Conservation (phyloP, 1,140 invertebrate genomes). For the Catajapyx aquilonaris region DNA sequence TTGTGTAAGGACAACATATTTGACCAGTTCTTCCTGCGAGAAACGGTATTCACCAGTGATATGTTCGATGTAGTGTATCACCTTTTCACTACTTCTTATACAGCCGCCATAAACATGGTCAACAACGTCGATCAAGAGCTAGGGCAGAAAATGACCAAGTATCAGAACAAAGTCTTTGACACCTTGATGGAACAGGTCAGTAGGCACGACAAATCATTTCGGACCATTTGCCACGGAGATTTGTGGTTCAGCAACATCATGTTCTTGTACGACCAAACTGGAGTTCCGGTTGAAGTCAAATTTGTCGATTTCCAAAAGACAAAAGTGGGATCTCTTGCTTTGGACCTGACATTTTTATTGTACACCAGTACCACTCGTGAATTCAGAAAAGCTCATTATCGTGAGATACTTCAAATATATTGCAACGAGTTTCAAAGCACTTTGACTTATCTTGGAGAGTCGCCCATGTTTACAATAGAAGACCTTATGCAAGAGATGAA, state of each 20-base stretch:
- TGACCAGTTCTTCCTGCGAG: too few species aligned
- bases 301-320: slow-evolving; percentile 12
- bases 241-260: slow-evolving; percentile 11
- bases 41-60: too few species aligned
- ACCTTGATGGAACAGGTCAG: not conserved
- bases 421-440: slow-evolving; percentile 10
- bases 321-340: slow-evolving; percentile 7
- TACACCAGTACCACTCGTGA: slow-evolving; percentile 9
- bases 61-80: too few species aligned
- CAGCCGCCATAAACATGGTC: too few species aligned
- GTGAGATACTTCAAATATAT: slow-evolving; percentile 4
- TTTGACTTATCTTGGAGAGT: too few species aligned
- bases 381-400: slow-evolving; percentile 9
- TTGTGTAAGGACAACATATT: too few species aligned
- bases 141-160: too few species aligned
- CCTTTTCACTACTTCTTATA: too few species aligned
- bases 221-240: slow-evolving; percentile 10
- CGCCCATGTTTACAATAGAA: too few species aligned
- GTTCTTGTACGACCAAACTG: slow-evolving; percentile 8
- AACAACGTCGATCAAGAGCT: too few species aligned
- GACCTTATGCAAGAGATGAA: too few species aligned
- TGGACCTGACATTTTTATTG: slow-evolving; percentile 10
- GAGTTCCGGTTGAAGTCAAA: slow-evolving; percentile 5
- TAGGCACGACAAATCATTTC: slow-evolving; percentile 7
- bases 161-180: too few species aligned